Conservation (phyloP, 1,140 invertebrate species). For the Lepidurus couesii region DNA sequence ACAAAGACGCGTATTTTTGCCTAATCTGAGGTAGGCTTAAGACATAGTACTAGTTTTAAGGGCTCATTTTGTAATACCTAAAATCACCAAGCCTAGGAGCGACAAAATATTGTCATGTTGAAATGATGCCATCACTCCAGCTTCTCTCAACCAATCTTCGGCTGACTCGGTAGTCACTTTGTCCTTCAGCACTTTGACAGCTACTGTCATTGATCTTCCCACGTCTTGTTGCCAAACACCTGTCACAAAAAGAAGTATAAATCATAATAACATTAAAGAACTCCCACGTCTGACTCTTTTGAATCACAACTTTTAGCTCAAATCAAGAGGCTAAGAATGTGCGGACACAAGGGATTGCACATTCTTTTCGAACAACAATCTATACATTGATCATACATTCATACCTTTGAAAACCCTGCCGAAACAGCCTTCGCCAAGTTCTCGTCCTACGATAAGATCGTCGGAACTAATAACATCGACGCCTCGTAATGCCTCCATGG, state of each 20-base stretch:
- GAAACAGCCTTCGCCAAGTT: slow-evolving; percentile 84
- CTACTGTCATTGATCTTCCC: slow-evolving; percentile 54
- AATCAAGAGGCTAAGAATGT: background rate
- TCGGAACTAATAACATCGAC: slow-evolving; percentile 58
- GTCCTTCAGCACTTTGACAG: slow-evolving; percentile 80
- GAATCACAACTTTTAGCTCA: background rate
- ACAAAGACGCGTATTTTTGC: background rate
- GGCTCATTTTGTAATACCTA: slow-evolving; percentile 50
- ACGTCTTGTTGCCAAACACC: slow-evolving; percentile 36
- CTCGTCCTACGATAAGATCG: slow-evolving; percentile 61
- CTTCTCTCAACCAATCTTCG: slow-evolving; percentile 79
- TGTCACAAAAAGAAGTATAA: slow-evolving; percentile 29
- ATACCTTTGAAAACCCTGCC: slow-evolving; percentile 74
- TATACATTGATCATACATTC: background rate
- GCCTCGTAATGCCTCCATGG: slow-evolving; percentile 34
- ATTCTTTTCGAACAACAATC: background rate
- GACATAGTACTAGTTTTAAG: background rate
- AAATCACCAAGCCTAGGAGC: slow-evolving; percentile 68
- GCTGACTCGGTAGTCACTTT: slow-evolving; percentile 69
- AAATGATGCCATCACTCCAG: slow-evolving; percentile 84
- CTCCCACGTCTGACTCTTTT: background rate
- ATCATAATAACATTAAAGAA: background rate
- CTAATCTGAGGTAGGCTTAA: background rate
- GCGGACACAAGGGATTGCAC: background rate
- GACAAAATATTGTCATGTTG: slow-evolving; percentile 81